Evolutionary conservation across 1,140 invertebrate genomes (phyloP), one percentile per base, ranked within the genome.

Genomic region (Drosophila melanica): DNA sequence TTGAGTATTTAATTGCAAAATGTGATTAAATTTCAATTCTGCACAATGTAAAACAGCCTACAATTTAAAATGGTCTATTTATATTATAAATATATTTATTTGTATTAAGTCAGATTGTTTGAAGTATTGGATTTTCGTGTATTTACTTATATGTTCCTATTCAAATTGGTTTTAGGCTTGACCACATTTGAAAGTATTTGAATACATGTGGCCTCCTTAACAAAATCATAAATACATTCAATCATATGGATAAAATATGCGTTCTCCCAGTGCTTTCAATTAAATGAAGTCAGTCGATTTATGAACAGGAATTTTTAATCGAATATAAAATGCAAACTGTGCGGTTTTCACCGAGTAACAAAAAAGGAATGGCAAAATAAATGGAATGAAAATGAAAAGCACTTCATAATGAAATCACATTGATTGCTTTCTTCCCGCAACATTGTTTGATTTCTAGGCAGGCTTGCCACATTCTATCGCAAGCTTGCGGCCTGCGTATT

Each of bases 341-440:
- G 54, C 35, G 45, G 44, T 58, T 33, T 65, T 57, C 33, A 33
- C 11, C 41, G 4, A 30, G 14, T 9, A 45, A 16, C 55, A 58
- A 23, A 42, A 30, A 33, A n/a, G 54, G 50, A 47, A 33, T 23
- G 2, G 20, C 30, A 23, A 18, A 41, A 59, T 35, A 53, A 30
- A 45, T 41, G 41, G n/a, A 44, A 23, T 16, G n/a, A 44, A 66
- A 47, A 41, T 23, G 51, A 50, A 65, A 78, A 69, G 47, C 82
- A 79, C 66, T 81, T 70, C 67, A 73, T 81, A 81, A 79, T 79
- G 78, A 79, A 81, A 86, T 69, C 57, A 69, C 60, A 51, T 81
- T 81, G 82, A 78, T 79, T 87, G 82, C 65, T 65, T 64, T 64
- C 77, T 69, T 10, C 3, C 41, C 37, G 70, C 68, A 85, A 80